These are phyloP conservation scores for Avahi laniger DNA, from an alignment of 2,797 vertebrate genomes.

Conservation along the genomic window DNA sequence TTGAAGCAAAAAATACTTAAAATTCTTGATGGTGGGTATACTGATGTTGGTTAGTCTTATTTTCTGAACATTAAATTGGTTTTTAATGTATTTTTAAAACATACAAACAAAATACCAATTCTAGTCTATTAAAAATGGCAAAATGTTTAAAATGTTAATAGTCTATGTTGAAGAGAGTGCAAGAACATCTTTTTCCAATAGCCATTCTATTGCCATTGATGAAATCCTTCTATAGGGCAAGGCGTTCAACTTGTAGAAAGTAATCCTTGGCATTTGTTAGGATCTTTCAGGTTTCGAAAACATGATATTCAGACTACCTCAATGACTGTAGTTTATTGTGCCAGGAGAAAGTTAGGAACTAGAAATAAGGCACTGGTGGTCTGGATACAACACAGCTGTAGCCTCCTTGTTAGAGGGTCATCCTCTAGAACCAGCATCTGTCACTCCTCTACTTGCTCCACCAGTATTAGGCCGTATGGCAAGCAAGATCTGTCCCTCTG, in stretches of 20 bases:
- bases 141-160: neutral
- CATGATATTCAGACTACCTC: neutral
- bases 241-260: neutral
- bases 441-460: neutral
- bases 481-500: neutral
- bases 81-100: constrained; percentile 25
- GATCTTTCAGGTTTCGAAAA: neutral
- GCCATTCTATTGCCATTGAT: neutral
- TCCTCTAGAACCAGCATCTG: neutral
- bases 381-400: neutral
- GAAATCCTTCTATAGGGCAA: neutral
- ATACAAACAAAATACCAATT: neutral
- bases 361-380: neutral
- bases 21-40: neutral
- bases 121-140: neutral
- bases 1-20: neutral
- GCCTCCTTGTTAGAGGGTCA: neutral
- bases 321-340: neutral
- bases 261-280: constrained; percentile 10
- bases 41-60: neutral
- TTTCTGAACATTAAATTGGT: constrained; percentile 26
- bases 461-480: neutral
- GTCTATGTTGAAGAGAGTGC: neutral
- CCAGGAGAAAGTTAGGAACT: neutral
- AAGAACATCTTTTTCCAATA: neutral